phyloP scores from a whole-genome alignment of 92 coral and sea anemone species.

The Zoanthus gigantus region DNA sequence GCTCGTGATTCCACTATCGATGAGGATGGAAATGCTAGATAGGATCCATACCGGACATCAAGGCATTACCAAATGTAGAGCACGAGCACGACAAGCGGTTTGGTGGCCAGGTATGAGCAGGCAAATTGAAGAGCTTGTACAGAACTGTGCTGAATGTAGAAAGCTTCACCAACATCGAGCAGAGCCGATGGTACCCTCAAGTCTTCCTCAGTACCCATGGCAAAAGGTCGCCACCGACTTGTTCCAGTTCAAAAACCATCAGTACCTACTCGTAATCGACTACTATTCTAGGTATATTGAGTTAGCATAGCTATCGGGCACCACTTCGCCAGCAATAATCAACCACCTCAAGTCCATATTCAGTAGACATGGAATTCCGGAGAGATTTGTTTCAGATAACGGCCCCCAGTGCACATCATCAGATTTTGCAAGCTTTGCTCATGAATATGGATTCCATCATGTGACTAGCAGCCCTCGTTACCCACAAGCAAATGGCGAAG shows the following conservation, averaged over 20 bases:
- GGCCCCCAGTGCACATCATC: slow-evolving; percentile 59
- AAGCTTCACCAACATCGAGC: slow-evolving; percentile 22
- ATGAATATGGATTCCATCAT: slow-evolving; percentile 63
- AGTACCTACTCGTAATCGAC: too few species aligned
- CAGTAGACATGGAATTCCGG: slow-evolving; percentile 25
- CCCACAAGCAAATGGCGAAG: slow-evolving; percentile 64
- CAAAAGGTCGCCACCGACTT: slow-evolving; percentile 32
- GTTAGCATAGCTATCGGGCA: slow-evolving; percentile 16
- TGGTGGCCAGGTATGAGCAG: slow-evolving; percentile 21
- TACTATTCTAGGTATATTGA: slow-evolving; percentile 14
- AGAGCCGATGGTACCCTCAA: slow-evolving; percentile 20
- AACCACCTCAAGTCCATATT: slow-evolving; percentile 25
- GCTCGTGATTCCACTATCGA: slow-evolving; percentile 57
- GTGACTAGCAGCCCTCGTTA: slow-evolving; percentile 62
- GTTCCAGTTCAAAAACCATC: too few species aligned
- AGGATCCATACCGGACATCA: slow-evolving; percentile 1
- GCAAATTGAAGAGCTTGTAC: slow-evolving; percentile 20
- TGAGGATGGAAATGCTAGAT: slow-evolving; percentile 9
- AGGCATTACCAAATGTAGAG: slow-evolving; percentile 19
- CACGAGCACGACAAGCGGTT: slow-evolving; percentile 19
- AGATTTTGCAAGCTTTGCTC: slow-evolving; percentile 58
- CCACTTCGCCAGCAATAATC: slow-evolving; percentile 29
- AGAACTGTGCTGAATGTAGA: slow-evolving; percentile 22
- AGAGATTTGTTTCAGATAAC: slow-evolving; percentile 50
- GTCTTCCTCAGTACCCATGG: slow-evolving; percentile 23